phyloP scores from a whole-genome alignment of 2,797 vertebrate species.

The Petrocephalus schoutedeni region DNA sequence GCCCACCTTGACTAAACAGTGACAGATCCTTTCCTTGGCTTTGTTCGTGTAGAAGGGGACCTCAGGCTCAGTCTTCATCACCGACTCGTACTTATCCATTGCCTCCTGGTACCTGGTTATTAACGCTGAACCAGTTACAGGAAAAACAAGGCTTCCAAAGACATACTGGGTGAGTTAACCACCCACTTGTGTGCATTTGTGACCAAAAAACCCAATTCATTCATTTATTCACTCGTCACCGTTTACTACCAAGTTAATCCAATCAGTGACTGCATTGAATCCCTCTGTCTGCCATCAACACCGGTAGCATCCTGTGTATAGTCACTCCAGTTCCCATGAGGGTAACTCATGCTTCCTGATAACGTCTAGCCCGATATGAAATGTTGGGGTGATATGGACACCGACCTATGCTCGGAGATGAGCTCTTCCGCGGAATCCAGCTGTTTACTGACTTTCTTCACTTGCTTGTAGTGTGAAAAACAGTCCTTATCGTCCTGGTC shows the following conservation, averaged over 20 bases:
- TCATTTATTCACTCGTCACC: not conserved
- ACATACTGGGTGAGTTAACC: not conserved
- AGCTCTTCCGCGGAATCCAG: constrained; percentile 70
- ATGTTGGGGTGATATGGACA: not conserved
- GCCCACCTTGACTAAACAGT: constrained; percentile 67
- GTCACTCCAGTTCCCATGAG: not conserved
- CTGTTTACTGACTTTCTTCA: constrained; percentile 76
- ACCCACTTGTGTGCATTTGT: not conserved
- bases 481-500: constrained; percentile 79
- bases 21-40: constrained; percentile 73
- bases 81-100: constrained; percentile 67
- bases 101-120: constrained; percentile 62
- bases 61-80: constrained; percentile 66
- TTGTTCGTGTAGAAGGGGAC: constrained; percentile 62
- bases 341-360: not conserved
- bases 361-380: not conserved
- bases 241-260: not conserved
- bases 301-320: not conserved
- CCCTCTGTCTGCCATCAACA: not conserved
- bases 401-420: constrained; percentile 63
- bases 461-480: constrained; percentile 75
- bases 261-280: not conserved
- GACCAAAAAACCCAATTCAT: no score
- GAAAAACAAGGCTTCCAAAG: not conserved
- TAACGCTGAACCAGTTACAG: not conserved